phyloP scores from a whole-genome alignment of 2,888 invertebrate genomes.

The Drosophila prostipennis region DNA sequence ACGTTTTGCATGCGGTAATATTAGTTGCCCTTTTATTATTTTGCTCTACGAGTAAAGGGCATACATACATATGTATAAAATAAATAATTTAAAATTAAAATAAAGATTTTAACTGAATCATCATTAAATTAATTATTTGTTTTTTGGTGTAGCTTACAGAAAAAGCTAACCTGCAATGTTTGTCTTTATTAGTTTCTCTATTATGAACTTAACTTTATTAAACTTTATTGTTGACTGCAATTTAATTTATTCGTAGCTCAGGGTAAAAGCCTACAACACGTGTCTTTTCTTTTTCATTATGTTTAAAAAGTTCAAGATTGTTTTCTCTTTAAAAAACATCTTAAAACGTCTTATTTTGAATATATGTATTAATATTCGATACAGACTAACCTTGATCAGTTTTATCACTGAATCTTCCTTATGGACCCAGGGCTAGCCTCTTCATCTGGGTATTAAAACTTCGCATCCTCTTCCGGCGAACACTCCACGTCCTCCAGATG shows the following conservation, averaged over 20 bases:
- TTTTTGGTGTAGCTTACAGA: background rate
- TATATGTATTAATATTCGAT: background rate
- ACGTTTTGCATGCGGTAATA: conserved; percentile 39
- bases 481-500: background rate
- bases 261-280: too few species aligned
- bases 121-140: too few species aligned
- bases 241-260: too few species aligned
- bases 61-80: too few species aligned
- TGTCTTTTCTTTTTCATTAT: too few species aligned
- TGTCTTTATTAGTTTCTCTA: background rate
- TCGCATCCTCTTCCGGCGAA: background rate
- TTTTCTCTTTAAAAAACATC: background rate
- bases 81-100: too few species aligned
- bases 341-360: background rate
- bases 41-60: too few species aligned
- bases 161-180: background rate
- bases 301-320: background rate
- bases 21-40: conserved; percentile 20
- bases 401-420: background rate
- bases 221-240: too few species aligned
- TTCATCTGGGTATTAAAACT: background rate
- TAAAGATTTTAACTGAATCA: too few species aligned
- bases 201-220: too few species aligned
- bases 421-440: background rate
- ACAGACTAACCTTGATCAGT: conserved; percentile 1